Evolutionary conservation across 1,140 invertebrate species (phyloP).

Genomic region (Melanaphis sacchari): DNA sequence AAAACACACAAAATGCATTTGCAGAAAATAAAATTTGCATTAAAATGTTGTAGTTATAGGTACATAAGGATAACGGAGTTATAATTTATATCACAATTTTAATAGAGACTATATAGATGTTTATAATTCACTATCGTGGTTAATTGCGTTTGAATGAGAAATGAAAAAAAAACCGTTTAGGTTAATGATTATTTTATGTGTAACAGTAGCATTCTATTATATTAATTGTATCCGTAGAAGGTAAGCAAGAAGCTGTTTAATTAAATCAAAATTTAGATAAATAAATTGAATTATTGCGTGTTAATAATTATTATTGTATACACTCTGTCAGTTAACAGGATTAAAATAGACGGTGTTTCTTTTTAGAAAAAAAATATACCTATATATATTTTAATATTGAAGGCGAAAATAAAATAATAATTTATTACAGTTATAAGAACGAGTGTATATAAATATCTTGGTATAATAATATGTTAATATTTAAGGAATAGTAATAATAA

Average conservation of each 20-base stretch:
- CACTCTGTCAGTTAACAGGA: not conserved
- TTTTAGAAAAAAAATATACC: not conserved
- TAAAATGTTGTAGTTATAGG: not conserved
- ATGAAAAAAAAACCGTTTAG: not conserved
- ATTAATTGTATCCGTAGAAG: not conserved
- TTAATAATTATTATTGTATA: slow-evolving; percentile 10
- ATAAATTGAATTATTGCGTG: slow-evolving; percentile 26
- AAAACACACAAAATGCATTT: not conserved
- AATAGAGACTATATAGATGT: not conserved
- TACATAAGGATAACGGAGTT: not conserved
- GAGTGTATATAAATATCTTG: not conserved
- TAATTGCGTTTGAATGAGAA: not conserved
- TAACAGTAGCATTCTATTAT: not conserved
- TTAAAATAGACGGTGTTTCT: not conserved
- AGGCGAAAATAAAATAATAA: not conserved
- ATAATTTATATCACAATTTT: not conserved
- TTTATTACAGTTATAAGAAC: not conserved
- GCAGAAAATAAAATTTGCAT: not conserved
- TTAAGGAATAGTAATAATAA: not conserved
- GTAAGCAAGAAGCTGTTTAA: not conserved
- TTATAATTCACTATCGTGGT: not conserved
- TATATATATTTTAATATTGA: not conserved
- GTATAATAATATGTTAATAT: not conserved
- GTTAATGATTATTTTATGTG: not conserved
- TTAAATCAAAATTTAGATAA: not conserved